Evolutionary conservation across 2,797 vertebrate genomes (phyloP), one percentile per base, ranked within the genome.

Genomic region (Vultur gryphus): DNA sequence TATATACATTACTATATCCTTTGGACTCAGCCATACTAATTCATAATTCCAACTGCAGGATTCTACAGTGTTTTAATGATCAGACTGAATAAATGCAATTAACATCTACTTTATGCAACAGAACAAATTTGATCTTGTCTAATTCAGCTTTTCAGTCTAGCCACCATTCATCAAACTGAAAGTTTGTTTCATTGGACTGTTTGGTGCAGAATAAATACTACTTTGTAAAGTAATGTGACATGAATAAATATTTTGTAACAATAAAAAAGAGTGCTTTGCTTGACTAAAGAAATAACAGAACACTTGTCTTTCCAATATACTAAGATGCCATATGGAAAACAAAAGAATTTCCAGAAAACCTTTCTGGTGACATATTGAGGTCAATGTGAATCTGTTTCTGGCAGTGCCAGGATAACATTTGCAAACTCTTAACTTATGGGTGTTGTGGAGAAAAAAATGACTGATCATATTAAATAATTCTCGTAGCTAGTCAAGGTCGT

Each of bases 331-430:
- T 43, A 54, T 58, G 64, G 86, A 71, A 92, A 95, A 95, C 67
- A 95, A 94, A 89, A 52, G 25, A 25, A 89, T 19, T 87, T 93
- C 55, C 84, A 90, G 94, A 83, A 89, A 89, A 15, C 21, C 52
- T 57, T 89, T 80, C 84, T 67, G 71, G 21, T 96, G 96, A 92
- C 78, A 83, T 93, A 96, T 65, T 89, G 86, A 94, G 93, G 90
- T 84, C 90, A 91, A 31, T 41, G 69, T 35, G 61, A 94, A 73
- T 69, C 65, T 87, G 44, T 89, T 85, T 78, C 78, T 87, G 61
- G 64, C 79, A 59, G 77, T 51, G 66, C n/a, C 39, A 44, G 64
- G 81, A 64, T 54, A 93, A 57, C 67, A 71, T 75, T 76, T 87
- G 71, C 33, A 89, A 80, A 75, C 61, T 70, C 75, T 62, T 77